Base-by-base conservation (phyloP, 1,140 invertebrate genomes). In the Drosophila tristis region DNA sequence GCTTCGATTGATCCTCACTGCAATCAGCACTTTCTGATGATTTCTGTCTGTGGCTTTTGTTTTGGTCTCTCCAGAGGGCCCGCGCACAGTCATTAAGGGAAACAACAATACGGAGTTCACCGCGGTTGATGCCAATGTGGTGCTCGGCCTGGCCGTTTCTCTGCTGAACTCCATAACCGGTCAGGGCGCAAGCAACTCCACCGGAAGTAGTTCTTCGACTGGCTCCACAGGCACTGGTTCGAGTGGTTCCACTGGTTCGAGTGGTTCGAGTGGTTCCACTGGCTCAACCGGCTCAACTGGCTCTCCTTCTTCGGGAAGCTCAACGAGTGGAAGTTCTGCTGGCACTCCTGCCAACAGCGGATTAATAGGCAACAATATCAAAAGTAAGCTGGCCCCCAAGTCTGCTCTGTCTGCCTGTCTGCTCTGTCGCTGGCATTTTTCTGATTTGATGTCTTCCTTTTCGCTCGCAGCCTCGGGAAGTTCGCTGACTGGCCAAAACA, bases 291-390 rank as follows among this genome's bases (percentile, higher is more conserved):
- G 51, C 31, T n/a, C 15, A 11, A 8, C 35, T 9, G 20, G 51
- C 31, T n/a, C 13, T 4, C 6, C 39, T 8, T 20, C 13, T 2
- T 9, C 54, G 4, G 9, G 20, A 20, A 20, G 20, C 20, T 20
- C 20, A 20, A 20, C 20, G 20, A 20, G 20, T 20, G 20, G 20
- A 20, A 20, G 35, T 13, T 50, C 58, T 5, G 13, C 20, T 44
- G 58, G 57, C 4, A 29, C 25, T 31, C 15, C 49, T 29, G 6
- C 48, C 26, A 35, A 3, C 16, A 15, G 26, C n/a, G 47, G 47
- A 9, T 50, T 13, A 16, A 49, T 56, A 11, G 62, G 62, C 15
- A 64, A 64, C 26, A 0, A 31, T 7, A n/a, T 48, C 5, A 39
- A 0, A 1, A 4, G 57, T 59, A 39, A 48, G 57, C 49, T 45